A percentile compares a stretch with the other conserved stretches of the same genome.
These are phyloP conservation scores for Neofelis nebulosa DNA, from an alignment of 2,113 vertebrate genomes.

Conservation along the genomic window DNA sequence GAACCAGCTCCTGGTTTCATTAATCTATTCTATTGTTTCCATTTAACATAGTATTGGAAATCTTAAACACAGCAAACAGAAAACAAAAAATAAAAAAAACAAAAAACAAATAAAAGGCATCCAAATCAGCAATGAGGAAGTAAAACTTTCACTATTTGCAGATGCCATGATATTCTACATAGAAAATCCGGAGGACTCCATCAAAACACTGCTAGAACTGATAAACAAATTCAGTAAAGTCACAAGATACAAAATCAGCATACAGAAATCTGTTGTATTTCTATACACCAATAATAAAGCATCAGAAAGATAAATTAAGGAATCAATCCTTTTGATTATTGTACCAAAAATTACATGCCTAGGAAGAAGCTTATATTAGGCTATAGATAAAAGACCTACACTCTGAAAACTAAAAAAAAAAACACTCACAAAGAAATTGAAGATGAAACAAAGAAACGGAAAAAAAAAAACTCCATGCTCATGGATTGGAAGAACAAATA, in stretches of 20 bases:
- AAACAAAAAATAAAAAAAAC: neutral
- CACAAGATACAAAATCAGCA: neutral
- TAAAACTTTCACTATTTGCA: neutral
- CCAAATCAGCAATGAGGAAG: neutral
- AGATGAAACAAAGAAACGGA: too few relatives aligned
- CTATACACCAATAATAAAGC: neutral
- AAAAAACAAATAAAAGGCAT: neutral
- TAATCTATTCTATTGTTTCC: neutral
- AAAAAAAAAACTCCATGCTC: too few relatives aligned
- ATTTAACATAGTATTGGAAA: neutral
- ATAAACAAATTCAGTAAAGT: neutral
- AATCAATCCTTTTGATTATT: too few relatives aligned
- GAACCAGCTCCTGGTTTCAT: neutral
- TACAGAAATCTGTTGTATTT: neutral
- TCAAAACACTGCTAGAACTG: neutral
- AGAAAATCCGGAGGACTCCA: neutral
- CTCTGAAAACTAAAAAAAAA: too few relatives aligned
- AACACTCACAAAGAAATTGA: too few relatives aligned
- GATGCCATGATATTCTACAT: neutral
- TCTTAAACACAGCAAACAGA: neutral
- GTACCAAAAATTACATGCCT: too few relatives aligned
- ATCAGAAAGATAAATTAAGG: too few relatives aligned
- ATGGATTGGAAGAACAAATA: too few relatives aligned
- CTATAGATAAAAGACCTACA: too few relatives aligned
- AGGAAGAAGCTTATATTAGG: too few relatives aligned